These are phyloP conservation scores for Portunus trituberculatus DNA, from an alignment of 1,140 invertebrate genomes.

Conservation along the genomic window DNA sequence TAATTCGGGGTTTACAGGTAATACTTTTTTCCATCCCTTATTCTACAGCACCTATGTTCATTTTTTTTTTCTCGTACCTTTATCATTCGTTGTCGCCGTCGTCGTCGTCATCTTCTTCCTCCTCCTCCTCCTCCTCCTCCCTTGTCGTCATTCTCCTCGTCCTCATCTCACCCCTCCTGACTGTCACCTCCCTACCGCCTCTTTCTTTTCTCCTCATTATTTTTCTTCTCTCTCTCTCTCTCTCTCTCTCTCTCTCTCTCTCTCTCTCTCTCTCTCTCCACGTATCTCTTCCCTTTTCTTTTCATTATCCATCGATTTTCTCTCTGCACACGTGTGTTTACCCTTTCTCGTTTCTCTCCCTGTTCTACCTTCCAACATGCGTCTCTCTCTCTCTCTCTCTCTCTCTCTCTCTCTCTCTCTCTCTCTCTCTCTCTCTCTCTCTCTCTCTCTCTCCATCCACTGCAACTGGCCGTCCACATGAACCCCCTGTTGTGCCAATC, in stretches of 20 bases:
- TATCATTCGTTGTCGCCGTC: too few relatives aligned
- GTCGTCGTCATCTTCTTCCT: too few relatives aligned
- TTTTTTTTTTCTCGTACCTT: not conserved
- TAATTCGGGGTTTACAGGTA: too few relatives aligned
- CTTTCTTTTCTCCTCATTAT: not conserved
- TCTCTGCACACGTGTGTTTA: not conserved
- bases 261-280: not conserved
- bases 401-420: not conserved
- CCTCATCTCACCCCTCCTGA: not conserved
- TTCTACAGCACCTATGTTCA: too few relatives aligned
- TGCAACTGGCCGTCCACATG: not conserved
- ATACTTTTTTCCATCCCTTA: too few relatives aligned
- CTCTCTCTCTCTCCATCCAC: not conserved
- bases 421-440: not conserved
- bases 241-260: not conserved
- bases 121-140: not conserved
- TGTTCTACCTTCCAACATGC: not conserved
- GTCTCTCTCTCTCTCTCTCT: not conserved
- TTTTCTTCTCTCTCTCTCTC: not conserved
- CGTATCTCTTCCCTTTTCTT: not conserved
- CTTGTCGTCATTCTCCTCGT: not conserved
- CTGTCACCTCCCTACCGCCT: not conserved
- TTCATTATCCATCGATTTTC: not conserved
- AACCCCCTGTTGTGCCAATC: not conserved
- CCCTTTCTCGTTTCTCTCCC: not conserved